phyloP scores from a whole-genome alignment of 2,113 vertebrate species.

The Dasyornis broadbenti region DNA sequence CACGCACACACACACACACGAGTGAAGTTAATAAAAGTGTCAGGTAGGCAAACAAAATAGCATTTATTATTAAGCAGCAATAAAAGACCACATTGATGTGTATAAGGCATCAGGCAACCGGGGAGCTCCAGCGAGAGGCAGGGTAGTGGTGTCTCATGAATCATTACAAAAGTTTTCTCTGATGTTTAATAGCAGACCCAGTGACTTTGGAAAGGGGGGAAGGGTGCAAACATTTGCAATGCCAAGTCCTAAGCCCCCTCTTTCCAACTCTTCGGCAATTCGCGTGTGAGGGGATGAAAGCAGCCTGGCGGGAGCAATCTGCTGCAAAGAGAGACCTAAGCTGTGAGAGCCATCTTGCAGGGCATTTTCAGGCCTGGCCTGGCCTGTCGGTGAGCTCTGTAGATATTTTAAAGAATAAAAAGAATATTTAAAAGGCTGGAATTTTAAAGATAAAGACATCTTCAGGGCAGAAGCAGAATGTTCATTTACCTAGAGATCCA shows the following conservation, averaged over 20 bases:
- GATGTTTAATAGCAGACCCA: conserved; percentile 6
- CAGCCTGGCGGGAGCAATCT: neutral
- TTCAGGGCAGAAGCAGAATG: neutral
- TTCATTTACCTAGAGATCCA: neutral
- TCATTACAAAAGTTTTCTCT: conserved; percentile 24
- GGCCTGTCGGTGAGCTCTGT: neutral
- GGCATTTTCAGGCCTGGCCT: neutral
- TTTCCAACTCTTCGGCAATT: neutral
- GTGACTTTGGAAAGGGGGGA: neutral
- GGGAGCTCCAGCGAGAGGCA: neutral
- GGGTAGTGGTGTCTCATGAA: neutral
- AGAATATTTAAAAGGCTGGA: neutral
- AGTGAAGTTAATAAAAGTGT: conserved; percentile 65
- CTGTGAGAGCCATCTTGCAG: neutral
- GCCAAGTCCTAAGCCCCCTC: neutral
- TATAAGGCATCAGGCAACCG: neutral
- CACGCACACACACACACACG: neutral
- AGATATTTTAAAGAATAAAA: neutral
- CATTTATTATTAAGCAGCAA: conserved; percentile 48
- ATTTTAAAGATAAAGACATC: conserved; percentile 8
- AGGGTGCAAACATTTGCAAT: neutral
- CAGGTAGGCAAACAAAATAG: conserved; percentile 59
- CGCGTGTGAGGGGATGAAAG: neutral
- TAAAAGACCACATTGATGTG: conserved; percentile 34
- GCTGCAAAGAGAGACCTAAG: neutral